phyloP scores from a whole-genome alignment of 1,140 invertebrate genomes.

The Physella acuta region DNA sequence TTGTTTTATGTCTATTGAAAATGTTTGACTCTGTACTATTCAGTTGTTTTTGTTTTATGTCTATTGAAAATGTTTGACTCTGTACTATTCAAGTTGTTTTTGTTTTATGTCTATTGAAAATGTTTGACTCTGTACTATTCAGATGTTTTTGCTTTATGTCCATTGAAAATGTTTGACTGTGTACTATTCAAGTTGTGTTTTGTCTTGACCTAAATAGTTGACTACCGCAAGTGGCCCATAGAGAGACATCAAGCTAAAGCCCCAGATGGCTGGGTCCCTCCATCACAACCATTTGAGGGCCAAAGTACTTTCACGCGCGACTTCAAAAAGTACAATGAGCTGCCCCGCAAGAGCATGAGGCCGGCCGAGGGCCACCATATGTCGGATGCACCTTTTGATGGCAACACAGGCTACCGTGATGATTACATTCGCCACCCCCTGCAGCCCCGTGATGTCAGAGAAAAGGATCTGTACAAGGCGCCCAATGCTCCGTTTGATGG shows the following conservation, averaged over 20 bases:
- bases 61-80: no score
- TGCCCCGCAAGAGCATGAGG: constrained; percentile 45
- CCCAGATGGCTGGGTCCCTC: constrained; percentile 46
- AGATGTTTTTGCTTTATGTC: no score
- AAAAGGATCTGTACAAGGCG: constrained; percentile 45
- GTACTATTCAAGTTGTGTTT: background rate
- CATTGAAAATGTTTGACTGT: no score
- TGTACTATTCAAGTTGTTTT: no score
- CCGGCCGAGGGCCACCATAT: constrained; percentile 47
- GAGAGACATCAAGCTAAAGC: constrained; percentile 37
- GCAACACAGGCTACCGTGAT: constrained; percentile 54
- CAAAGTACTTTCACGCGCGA: constrained; percentile 54
- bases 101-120: no score
- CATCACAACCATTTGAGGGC: constrained; percentile 52
- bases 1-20: no score
- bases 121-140: no score
- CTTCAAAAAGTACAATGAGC: constrained; percentile 47
- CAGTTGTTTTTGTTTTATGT: no score
- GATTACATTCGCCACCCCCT: constrained; percentile 55
- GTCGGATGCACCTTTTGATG: constrained; percentile 57
- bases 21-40: no score
- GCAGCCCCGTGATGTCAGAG: constrained; percentile 32
- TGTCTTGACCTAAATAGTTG: constrained; percentile 44
- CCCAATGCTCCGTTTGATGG: constrained; percentile 51
- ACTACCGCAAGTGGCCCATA: constrained; percentile 58